Evolutionary conservation across 2,113 vertebrate genomes (phyloP).

Genomic region (Gymnobelideus leadbeateri): DNA sequence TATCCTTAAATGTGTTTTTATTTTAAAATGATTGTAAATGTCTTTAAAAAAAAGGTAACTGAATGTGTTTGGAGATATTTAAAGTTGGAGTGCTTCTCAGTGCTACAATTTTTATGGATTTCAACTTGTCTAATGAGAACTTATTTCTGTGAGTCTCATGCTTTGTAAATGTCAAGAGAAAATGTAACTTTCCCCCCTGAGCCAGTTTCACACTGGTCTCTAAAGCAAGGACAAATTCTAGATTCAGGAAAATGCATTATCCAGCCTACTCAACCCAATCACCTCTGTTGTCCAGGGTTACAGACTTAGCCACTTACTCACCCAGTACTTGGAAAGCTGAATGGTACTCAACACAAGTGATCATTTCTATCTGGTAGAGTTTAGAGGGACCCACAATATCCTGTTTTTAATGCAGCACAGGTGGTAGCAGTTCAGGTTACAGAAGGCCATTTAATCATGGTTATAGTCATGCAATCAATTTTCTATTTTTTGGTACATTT

Average conservation of each 20-base stretch:
- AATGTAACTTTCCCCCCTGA: conserved; percentile 6
- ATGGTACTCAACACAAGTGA: neutral
- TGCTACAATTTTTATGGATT: neutral
- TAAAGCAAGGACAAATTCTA: conserved; percentile 52
- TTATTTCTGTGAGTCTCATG: neutral
- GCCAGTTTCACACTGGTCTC: neutral
- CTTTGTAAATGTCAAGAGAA: neutral
- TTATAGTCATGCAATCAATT: conserved; percentile 56
- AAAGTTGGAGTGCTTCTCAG: neutral
- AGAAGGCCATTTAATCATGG: conserved; percentile 63
- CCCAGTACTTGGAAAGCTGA: conserved; percentile 4
- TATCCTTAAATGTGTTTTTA: conserved; percentile 24
- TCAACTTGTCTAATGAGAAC: neutral
- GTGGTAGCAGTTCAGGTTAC: conserved; percentile 66
- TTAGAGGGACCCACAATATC: conserved; percentile 69
- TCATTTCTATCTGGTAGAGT: conserved; percentile 68
- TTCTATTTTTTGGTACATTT: conserved; percentile 64
- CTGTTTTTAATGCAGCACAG: conserved; percentile 75
- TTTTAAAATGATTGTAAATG: conserved; percentile 34
- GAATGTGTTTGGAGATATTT: neutral
- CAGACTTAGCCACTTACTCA: neutral
- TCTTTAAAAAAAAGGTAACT: neutral
- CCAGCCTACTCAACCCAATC: conserved; percentile 33
- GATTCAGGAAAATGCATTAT: conserved; percentile 19
- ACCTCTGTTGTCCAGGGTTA: conserved; percentile 30